Conservation (phyloP, 2,113 vertebrate species). For the Pomatostomus ruficeps region DNA sequence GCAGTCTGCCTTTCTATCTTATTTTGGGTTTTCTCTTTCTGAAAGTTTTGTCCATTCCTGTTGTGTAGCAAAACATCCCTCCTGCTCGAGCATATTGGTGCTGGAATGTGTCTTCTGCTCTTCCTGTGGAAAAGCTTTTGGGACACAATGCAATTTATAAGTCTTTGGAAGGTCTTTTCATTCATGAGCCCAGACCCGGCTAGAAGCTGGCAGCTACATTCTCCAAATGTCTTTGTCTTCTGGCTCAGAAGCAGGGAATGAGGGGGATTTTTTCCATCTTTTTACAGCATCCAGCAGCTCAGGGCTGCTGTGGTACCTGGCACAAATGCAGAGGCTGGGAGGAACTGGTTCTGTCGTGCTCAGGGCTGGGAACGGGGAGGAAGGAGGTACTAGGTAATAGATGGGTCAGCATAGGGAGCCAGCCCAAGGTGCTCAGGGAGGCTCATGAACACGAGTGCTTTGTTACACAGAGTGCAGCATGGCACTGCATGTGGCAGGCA, state of each 20-base stretch:
- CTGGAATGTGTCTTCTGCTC: background rate
- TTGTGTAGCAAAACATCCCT: background rate
- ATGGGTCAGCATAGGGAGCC: background rate
- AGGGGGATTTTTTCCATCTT: background rate
- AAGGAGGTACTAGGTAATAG: background rate
- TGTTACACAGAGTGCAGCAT: no score
- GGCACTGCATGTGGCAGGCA: background rate
- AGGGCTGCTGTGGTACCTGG: background rate
- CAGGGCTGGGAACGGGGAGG: background rate
- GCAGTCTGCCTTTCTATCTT: background rate
- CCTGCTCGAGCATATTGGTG: background rate
- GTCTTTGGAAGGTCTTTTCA: background rate
- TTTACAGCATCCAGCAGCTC: background rate
- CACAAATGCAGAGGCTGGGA: background rate
- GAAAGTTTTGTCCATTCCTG: background rate
- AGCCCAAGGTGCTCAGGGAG: background rate
- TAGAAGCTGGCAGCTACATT: background rate
- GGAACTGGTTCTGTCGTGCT: background rate
- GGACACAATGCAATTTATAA: background rate
- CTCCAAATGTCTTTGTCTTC: background rate
- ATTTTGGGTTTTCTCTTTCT: background rate
- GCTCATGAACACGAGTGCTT: fast-evolving
- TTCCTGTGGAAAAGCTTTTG: background rate
- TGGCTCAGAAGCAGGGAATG: background rate
- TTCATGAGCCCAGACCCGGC: background rate